Evolutionary conservation across 2,797 vertebrate genomes (phyloP), one percentile per base, ranked within the genome.

Genomic region (Melanogrammus aeglefinus): DNA sequence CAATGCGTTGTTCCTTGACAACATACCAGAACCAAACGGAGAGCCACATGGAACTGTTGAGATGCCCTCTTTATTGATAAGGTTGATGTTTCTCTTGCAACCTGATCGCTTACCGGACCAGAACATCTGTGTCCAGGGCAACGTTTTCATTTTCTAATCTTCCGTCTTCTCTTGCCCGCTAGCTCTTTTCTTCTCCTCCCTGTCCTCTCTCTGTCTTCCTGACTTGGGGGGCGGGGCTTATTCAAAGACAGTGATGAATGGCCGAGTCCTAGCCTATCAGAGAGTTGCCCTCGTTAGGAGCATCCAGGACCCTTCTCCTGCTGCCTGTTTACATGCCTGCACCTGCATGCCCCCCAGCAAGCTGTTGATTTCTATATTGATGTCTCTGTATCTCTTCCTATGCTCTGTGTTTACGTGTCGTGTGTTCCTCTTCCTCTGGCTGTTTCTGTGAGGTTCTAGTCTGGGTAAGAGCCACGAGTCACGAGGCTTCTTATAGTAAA

Each of bases 281-380:
- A 89, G 86, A 90, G 86, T 69, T 24, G 84, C 86, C 79, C 87
- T 91, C 84, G 78, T 87, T 84, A 87, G 89, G 84, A 85, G 90
- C 89, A 86, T 91, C 88, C 81, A 87, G 92, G 90, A 86, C 84
- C 88, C 88, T 87, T 88, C 86, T 86, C 88, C 89, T 92, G 92
- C 92, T 93, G 93, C 93, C 93, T 94, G 93, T 91, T 93, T 86
- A 93, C 92, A 91, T 93, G 92, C 94, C 93, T 94, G 93, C 93
- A 91, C 91, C 91, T 93, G 93, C 94, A 95, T 95, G 94, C 86
- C 85, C 63, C 63, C 87, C 88, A 92, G 91, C 92, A 88, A 93
- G 91, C 93, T 91, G 77, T 83, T 75, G 90, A 35, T 85, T 71
- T 80, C 75, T 79, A 77, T 87, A 82, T 87, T 88, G 83, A 85